Conservation (phyloP, 2,797 vertebrate genomes). For the Basileuterus tristriatus region DNA sequence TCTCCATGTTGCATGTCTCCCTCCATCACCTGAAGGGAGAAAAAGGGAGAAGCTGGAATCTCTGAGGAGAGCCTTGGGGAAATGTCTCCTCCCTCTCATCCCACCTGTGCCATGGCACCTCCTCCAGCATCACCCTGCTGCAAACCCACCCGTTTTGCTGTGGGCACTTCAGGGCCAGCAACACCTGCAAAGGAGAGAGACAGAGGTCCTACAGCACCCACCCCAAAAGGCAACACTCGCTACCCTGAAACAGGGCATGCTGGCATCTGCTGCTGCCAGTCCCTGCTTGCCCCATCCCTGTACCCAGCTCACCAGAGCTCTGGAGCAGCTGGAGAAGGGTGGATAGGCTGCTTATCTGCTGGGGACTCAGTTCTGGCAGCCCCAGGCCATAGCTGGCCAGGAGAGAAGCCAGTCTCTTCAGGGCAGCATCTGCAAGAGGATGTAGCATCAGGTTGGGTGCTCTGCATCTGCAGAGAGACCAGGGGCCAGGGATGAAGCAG, state of each 20-base stretch:
- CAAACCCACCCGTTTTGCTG: slow-evolving; percentile 24
- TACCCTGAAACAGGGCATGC: fast-evolving
- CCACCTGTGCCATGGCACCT: not conserved
- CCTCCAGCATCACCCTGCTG: slow-evolving; percentile 7
- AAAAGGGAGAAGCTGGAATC: not conserved
- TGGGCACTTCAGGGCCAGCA: not conserved
- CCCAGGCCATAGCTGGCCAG: slow-evolving; percentile 83
- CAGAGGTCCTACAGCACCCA: not conserved
- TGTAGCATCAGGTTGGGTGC: not conserved
- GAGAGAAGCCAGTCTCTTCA: slow-evolving; percentile 82
- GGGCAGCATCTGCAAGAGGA: slow-evolving; percentile 75
- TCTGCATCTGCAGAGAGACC: fast-evolving
- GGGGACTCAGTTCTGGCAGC: slow-evolving; percentile 84
- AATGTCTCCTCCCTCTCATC: not conserved
- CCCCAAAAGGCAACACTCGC: not conserved
- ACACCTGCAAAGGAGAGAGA: slow-evolving; percentile 31
- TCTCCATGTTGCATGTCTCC: slow-evolving; percentile 67
- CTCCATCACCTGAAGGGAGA: slow-evolving; percentile 66
- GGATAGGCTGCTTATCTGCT: slow-evolving; percentile 86
- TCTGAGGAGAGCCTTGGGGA: not conserved
- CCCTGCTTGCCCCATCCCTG: not conserved
- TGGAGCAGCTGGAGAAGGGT: slow-evolving; percentile 84
- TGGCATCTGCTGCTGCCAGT: not conserved
- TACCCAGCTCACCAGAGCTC: slow-evolving; percentile 73
- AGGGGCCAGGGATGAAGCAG: fast-evolving